Conservation (phyloP, 1,140 invertebrate genomes). For the Leptinotarsa texana region DNA sequence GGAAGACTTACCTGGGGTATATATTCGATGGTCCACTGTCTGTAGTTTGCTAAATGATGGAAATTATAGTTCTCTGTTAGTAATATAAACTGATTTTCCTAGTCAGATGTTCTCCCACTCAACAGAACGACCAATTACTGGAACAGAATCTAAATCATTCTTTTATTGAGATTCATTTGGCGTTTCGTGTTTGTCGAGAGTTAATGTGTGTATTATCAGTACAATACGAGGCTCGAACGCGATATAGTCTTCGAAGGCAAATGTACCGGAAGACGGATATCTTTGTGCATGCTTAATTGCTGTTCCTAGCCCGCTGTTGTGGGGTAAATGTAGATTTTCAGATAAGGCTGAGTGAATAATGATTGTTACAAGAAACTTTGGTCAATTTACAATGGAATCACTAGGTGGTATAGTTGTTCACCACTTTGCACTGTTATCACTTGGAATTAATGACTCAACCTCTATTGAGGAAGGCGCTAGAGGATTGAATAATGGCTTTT, state of each 20-base stretch:
- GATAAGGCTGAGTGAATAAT: slow-evolving; percentile 47
- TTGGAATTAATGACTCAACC: not conserved
- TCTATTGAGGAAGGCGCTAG: too few species aligned
- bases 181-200: slow-evolving; percentile 43
- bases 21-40: too few species aligned
- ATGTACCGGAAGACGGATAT: slow-evolving; percentile 53
- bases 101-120: too few species aligned
- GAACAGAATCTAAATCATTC: slow-evolving; percentile 12
- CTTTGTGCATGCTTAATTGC: slow-evolving; percentile 53
- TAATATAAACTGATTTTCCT: too few species aligned
- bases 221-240: slow-evolving; percentile 45
- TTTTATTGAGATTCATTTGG: slow-evolving; percentile 18
- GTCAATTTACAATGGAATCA: slow-evolving; percentile 39
- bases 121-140: too few species aligned
- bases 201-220: slow-evolving; percentile 50
- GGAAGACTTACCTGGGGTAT: too few species aligned
- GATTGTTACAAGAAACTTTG: slow-evolving; percentile 43
- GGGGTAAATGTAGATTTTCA: slow-evolving; percentile 35
- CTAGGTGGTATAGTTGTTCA: slow-evolving; percentile 30
- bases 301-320: slow-evolving; percentile 42
- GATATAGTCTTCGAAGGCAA: slow-evolving; percentile 49
- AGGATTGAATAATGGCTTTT: too few species aligned
- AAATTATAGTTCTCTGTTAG: too few species aligned
- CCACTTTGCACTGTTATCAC: not conserved
- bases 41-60: too few species aligned